Percentiles rank a stretch among this genome's conserved stretches.
phyloP scores from a whole-genome alignment of 2,113 vertebrate species.

The Oryctolagus cuniculus region mOryCun1.1 NC_091432.1:174589501-174590000 shows the following conservation, averaged over 20 bases:
- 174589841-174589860: neutral
- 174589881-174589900: neutral
- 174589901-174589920: neutral
- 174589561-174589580: neutral
- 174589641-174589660: neutral
- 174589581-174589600: neutral
- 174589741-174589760: neutral
- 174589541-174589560: neutral
- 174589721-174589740: neutral
- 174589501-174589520: neutral
- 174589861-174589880: neutral
- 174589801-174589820: neutral
- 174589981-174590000: neutral
- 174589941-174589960: neutral
- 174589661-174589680: neutral
- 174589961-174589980: neutral
- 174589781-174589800: neutral
- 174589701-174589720: neutral
- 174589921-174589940: neutral
- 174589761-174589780: neutral
- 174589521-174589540: neutral
- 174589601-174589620: neutral
- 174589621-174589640: neutral
- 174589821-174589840: neutral
- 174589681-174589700: neutral